Evolutionary conservation across 2,797 vertebrate species (phyloP).

Genomic region (Loriculus beryllinus): DNA sequence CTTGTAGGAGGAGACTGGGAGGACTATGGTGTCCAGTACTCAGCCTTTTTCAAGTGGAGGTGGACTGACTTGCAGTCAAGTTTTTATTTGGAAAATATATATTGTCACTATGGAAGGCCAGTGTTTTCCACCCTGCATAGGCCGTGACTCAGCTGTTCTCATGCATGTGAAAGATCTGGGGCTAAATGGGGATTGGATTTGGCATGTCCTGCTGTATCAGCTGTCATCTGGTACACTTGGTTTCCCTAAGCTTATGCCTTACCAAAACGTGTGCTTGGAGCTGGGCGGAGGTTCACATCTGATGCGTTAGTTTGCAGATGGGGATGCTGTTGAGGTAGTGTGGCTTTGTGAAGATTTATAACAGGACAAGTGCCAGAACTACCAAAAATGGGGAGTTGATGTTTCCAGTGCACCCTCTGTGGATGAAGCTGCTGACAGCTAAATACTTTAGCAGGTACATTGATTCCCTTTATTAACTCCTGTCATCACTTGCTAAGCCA

Average conservation of each 20-base stretch:
- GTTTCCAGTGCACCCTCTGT: background rate
- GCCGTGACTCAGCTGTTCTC: constrained; percentile 24
- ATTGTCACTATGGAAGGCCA: background rate
- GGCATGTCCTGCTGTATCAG: background rate
- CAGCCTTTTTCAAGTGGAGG: background rate
- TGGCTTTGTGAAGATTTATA: background rate
- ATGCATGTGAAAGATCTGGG: background rate
- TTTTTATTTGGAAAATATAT: background rate
- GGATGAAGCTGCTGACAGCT: background rate
- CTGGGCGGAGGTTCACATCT: background rate
- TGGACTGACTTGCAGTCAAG: background rate
- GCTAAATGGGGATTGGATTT: background rate
- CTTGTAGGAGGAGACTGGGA: background rate
- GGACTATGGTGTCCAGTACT: rapidly evolving
- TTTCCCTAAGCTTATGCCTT: background rate
- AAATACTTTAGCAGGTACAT: background rate
- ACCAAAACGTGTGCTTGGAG: background rate
- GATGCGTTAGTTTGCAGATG: background rate
- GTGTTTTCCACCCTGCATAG: background rate
- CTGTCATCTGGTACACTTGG: background rate
- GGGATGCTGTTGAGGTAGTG: background rate
- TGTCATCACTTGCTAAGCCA: background rate
- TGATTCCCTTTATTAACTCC: background rate
- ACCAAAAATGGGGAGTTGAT: background rate
- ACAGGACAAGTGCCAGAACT: background rate